Conservation (phyloP, 2,797 vertebrate genomes). For the Oryzias dopingdopingensis region DNA sequence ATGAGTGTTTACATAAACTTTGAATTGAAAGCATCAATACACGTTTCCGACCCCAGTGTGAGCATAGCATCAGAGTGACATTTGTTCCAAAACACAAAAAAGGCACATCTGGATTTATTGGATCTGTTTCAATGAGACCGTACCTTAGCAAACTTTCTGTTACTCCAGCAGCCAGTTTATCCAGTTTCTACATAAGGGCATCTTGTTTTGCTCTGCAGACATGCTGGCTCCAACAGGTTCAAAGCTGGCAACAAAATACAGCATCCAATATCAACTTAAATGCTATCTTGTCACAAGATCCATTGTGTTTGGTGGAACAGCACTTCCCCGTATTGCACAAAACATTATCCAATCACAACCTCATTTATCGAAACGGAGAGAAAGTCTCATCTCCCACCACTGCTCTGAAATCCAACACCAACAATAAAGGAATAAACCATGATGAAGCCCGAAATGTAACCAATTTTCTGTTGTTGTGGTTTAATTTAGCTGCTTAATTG, state of each 20-base stretch:
- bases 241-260: constrained; percentile 10
- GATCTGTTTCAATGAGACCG: neutral
- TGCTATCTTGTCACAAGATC: constrained; percentile 9
- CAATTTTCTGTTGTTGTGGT: constrained; percentile 9
- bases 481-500: constrained; percentile 34
- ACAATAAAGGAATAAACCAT: constrained; percentile 8
- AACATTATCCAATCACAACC: constrained; percentile 3
- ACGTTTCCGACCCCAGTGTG: no score
- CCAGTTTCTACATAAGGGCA: neutral
- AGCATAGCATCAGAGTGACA: no score
- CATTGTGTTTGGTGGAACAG: constrained; percentile 4
- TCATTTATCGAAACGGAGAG: constrained; percentile 3
- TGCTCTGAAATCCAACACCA: neutral
- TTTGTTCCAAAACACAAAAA: no score
- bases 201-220: constrained; percentile 22
- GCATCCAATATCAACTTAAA: constrained; percentile 12
- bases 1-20: no score
- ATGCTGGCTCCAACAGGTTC: constrained; percentile 9
- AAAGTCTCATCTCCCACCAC: constrained; percentile 4
- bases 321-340: constrained; percentile 1
- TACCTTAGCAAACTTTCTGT: neutral
- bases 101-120: no score
- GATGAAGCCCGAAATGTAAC: constrained; percentile 24
- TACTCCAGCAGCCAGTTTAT: neutral
- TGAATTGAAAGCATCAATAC: no score